phyloP scores from a whole-genome alignment of 2,797 vertebrate genomes.

The Danio aesculapii region DNA sequence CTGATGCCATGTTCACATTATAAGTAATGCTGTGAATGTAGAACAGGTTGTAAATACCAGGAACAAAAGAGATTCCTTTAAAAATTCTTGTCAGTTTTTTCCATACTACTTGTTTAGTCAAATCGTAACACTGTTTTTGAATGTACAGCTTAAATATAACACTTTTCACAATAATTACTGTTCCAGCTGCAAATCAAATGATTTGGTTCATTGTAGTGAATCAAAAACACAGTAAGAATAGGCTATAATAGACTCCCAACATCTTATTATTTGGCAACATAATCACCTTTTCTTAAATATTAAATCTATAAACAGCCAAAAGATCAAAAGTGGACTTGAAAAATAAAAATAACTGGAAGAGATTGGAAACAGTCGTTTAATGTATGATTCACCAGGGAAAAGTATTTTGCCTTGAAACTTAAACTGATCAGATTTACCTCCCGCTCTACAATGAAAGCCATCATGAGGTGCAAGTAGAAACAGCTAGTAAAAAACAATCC shows the following conservation, averaged over 20 bases:
- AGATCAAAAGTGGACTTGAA: background rate
- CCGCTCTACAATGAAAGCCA: slow-evolving; percentile 78
- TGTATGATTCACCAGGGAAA: slow-evolving; percentile 59
- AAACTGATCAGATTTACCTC: slow-evolving; percentile 62
- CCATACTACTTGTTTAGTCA: background rate
- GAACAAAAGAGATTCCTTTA: background rate
- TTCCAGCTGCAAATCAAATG: background rate
- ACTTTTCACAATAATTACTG: too few species aligned
- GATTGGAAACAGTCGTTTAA: background rate
- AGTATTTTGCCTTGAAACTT: slow-evolving; percentile 52
- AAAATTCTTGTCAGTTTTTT: background rate
- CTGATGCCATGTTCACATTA: slow-evolving; percentile 66
- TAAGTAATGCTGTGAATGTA: slow-evolving; percentile 75
- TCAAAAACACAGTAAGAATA: background rate
- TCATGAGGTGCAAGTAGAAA: slow-evolving; percentile 78
- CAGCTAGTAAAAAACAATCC: slow-evolving; percentile 77
- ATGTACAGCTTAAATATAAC: background rate
- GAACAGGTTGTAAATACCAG: slow-evolving; percentile 72
- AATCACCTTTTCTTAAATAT: background rate
- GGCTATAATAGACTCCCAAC: too few species aligned
- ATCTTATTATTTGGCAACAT: background rate
- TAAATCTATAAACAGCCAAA: too few species aligned
- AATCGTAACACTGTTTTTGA: background rate
- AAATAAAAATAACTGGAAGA: background rate
- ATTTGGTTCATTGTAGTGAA: background rate